Evolutionary conservation across 2,888 invertebrate species (phyloP), one percentile per base, ranked within the genome.

Genomic region (Exephanes ischioxanthus): DNA sequence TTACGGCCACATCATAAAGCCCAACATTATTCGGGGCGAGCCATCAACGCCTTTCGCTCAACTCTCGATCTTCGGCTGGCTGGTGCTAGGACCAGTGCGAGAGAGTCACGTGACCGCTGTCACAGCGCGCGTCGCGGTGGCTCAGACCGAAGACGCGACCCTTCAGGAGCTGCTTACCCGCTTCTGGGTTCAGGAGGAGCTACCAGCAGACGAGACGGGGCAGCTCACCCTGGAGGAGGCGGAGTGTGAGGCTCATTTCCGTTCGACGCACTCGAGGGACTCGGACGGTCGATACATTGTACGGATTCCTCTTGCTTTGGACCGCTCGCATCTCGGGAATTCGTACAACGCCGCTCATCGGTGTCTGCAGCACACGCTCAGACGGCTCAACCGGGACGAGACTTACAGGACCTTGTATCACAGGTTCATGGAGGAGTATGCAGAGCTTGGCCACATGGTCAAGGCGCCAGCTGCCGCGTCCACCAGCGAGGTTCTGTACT

Each of bases 1-100:
- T 6, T 86, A 86, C 53, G 88, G 84, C 2, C 63, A 55, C 11
- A 70, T 87, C 41, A 85, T 87, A 48, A 85, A 87, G 67, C 81
- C 75, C 2, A 83, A 85, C 26, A 76, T 86, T 19, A 71, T 87
- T 33, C 84, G 79, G 58, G 68, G 41, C 48, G 68, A 80, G 61
- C 14, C 73, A 1, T 19, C 61, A n/a, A 41, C 75, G 66, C 87
- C 84, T 6, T 81, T 88, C 14, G 83, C 86, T 19, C 71, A 80
- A 71, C 61, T 66, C 3, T 68, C 86, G 2, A 77, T 78, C 4
- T 80, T 86, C n/a, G 80, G 86, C 6, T 86, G 83, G 86, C 33
- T 81, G 0, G n/a, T 84, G 2, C 70, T 84, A 11, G 84, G 83
- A 16, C 84, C 84, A 26, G 37, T 63, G 2, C 2, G 16, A 22